A percentile compares a stretch with the other conserved stretches of the same genome.
phyloP scores from a whole-genome alignment of 2,797 vertebrate species.

The Gambusia yucatana region DNA sequence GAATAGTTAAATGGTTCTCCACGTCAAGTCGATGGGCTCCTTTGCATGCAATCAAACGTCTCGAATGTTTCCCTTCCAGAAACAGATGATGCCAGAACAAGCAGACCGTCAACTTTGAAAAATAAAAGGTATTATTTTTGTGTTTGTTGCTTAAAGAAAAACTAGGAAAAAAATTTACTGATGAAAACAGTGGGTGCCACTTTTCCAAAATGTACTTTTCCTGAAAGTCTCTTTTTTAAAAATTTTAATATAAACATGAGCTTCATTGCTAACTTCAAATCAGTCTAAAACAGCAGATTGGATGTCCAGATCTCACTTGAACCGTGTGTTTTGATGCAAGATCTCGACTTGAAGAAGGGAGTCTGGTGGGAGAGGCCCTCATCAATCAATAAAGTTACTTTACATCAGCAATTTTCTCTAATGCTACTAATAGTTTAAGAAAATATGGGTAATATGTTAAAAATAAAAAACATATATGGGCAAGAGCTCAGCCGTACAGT shows the following conservation, averaged over 20 bases:
- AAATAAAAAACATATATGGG: not conserved
- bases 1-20: conserved; percentile 1
- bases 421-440: not conserved
- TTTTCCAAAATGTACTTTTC: not conserved
- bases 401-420: not conserved
- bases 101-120: not conserved
- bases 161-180: not conserved
- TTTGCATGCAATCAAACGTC: not conserved
- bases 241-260: not conserved
- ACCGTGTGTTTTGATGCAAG: not conserved
- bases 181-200: not conserved
- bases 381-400: not conserved
- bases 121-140: not conserved
- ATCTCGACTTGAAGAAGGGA: not conserved
- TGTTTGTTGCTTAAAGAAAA: not conserved
- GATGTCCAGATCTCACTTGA: not conserved
- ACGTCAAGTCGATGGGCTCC: not conserved
- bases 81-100: not conserved
- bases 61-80: not conserved
- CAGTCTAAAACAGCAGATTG: not conserved
- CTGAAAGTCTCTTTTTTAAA: not conserved
- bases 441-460: not conserved
- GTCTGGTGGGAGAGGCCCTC: not conserved
- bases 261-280: not conserved
- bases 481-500: not conserved